A percentile compares a stretch with the other conserved stretches of the same genome.
phyloP scores from a whole-genome alignment of 2,888 invertebrate species.

The Nymphalis polychloros region DNA sequence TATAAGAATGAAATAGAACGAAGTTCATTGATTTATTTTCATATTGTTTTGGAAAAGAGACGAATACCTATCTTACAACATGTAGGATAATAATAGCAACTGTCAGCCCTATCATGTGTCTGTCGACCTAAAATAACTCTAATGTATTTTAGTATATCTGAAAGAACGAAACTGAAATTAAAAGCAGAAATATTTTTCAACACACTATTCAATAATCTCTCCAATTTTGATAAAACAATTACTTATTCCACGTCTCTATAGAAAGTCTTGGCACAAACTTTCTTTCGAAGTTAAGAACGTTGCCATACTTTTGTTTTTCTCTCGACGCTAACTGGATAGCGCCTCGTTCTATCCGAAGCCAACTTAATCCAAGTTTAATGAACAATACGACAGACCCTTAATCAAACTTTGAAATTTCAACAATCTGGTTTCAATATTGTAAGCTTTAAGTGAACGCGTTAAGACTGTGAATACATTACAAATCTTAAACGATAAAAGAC shows the following conservation, averaged over 20 bases:
- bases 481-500: conserved; percentile 40
- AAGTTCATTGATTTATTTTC: background rate
- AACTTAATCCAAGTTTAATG: conserved; percentile 83
- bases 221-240: conserved; percentile 9
- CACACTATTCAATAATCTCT: background rate
- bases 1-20: no score
- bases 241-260: conserved; percentile 38
- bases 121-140: background rate
- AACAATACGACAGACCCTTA: conserved; percentile 82
- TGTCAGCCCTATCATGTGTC: background rate
- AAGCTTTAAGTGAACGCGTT: conserved; percentile 43
- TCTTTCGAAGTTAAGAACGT: conserved; percentile 55
- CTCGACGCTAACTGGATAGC: conserved; percentile 78
- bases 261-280: conserved; percentile 56
- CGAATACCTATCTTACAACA: background rate
- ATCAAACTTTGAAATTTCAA: conserved; percentile 80
- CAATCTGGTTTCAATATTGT: conserved; percentile 47
- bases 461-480: conserved; percentile 45
- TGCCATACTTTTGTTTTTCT: conserved; percentile 65
- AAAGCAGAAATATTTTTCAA: background rate
- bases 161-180: background rate
- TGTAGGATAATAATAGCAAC: background rate
- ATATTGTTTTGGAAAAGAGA: background rate
- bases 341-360: conserved; percentile 80
- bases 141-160: background rate